A percentile compares a stretch with the other conserved stretches of the same genome.
Conservation (phyloP, 2,113 vertebrate species). For the Microtus montanus region DNA sequence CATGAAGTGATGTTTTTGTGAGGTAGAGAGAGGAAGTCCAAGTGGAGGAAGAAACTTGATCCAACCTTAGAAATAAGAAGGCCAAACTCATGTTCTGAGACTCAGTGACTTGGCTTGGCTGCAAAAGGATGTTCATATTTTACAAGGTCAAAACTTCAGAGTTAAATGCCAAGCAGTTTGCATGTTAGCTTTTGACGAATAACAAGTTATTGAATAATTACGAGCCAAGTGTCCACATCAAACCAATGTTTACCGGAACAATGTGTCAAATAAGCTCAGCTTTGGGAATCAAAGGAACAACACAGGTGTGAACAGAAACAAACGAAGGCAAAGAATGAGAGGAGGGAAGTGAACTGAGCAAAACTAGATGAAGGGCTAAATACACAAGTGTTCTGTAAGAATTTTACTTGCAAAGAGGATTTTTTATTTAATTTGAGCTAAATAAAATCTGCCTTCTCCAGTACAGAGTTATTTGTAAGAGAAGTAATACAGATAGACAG, state of each 20-base stretch:
- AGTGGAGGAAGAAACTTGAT: background rate
- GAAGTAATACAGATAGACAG: background rate
- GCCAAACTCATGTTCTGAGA: background rate
- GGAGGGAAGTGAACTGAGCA: background rate
- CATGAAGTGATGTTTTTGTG: background rate
- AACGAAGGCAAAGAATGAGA: background rate
- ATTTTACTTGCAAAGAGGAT: background rate
- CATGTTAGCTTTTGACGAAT: background rate
- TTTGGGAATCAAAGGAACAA: background rate
- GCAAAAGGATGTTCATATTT: background rate
- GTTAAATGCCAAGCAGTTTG: background rate
- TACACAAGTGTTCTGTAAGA: background rate
- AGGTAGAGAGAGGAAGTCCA: background rate
- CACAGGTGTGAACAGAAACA: background rate
- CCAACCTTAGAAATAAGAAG: background rate
- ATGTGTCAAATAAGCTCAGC: background rate
- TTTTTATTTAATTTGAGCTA: background rate
- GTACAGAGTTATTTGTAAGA: constrained; percentile 32
- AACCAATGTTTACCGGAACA: background rate
- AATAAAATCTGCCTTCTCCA: constrained; percentile 33
- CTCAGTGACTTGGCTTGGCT: background rate
- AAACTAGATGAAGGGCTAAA: background rate
- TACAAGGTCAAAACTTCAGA: background rate
- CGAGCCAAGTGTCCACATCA: background rate
- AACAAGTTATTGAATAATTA: background rate